Conservation (phyloP, 2,113 vertebrate genomes). For the Chamaetylas fuelleborni region DNA sequence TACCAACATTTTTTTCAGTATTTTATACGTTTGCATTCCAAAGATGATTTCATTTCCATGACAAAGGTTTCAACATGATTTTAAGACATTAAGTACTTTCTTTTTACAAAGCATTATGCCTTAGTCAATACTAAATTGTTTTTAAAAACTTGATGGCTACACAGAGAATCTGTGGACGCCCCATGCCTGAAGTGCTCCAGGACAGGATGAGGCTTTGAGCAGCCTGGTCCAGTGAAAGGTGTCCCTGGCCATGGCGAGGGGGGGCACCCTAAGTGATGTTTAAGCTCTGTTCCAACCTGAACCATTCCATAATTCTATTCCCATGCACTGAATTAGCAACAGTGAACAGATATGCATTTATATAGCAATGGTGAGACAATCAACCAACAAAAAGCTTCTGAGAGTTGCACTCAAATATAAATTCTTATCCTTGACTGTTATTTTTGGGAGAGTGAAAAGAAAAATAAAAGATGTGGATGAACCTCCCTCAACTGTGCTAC, state of each 20-base stretch:
- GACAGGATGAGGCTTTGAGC: background rate
- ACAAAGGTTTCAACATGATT: background rate
- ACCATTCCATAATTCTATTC: background rate
- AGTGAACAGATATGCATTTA: background rate
- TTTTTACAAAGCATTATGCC: background rate
- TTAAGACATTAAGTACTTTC: background rate
- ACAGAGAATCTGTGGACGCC: background rate
- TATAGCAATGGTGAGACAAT: background rate
- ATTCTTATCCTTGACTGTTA: background rate
- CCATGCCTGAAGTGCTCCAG: background rate
- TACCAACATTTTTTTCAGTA: background rate
- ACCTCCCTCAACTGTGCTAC: rapidly evolving
- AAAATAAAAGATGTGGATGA: background rate
- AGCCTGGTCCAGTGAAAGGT: background rate
- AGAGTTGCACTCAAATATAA: background rate
- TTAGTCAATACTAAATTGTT: background rate
- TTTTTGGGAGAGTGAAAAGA: background rate
- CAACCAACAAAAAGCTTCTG: background rate
- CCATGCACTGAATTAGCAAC: background rate
- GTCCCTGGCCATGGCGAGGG: background rate
- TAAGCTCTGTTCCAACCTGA: background rate
- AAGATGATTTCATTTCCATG: background rate
- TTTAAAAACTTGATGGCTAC: background rate
- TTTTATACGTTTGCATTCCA: background rate
- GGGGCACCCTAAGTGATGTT: background rate